Evolutionary conservation across 2,797 vertebrate genomes (phyloP), one percentile per base, ranked within the genome.

Genomic region (Molossus alvarezi): DNA sequence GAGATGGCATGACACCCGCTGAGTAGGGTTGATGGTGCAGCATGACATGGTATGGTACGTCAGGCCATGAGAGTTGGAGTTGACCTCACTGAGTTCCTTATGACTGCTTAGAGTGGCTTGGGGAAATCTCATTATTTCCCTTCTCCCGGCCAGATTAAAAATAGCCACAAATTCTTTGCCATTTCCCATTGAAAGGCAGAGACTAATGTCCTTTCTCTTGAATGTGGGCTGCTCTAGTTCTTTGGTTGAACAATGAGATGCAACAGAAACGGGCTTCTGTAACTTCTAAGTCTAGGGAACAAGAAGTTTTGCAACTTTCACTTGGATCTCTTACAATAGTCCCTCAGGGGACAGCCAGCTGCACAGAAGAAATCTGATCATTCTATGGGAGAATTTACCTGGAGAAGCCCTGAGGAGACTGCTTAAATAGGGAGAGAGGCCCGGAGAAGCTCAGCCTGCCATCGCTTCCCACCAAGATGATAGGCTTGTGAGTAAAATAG

Each of bases 21-120:
- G 71, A 83, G 13, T 45, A 86, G 64, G 17, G 29, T 33, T 92
- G 45, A 37, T 87, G 33, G 20, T 29, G 4, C 45, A 60, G 25
- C 15, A n/a, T 10, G 71, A 48, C 7, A 45, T 72, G 55, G 60
- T n/a, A 6, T 81, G 51, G 15, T 67, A 13, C 33, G 8, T 33
- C 53, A 60, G 64, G 27, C 29, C 17, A 41, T 20, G 33, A 71
- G 57, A 65, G 6, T 73, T 65, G 73, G 64, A 65, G 7, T 77
- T 75, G 91, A 53, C 17, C 21, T 91, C 37, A 48, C 8, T 81
- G 27, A 79, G 51, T 88, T 65, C 93, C 51, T 88, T 88, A n/a
- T 4, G 27, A 51, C 57, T 11, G 8, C 20, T 80, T 10, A 64
- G 9, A 93, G 33, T 23, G 33, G 4, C 41, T 87, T 96, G 21